Percentiles rank a stretch among this genome's conserved stretches.
Evolutionary conservation across 2,888 invertebrate species (phyloP).

Genomic region (Apodemia hepburni): DNA sequence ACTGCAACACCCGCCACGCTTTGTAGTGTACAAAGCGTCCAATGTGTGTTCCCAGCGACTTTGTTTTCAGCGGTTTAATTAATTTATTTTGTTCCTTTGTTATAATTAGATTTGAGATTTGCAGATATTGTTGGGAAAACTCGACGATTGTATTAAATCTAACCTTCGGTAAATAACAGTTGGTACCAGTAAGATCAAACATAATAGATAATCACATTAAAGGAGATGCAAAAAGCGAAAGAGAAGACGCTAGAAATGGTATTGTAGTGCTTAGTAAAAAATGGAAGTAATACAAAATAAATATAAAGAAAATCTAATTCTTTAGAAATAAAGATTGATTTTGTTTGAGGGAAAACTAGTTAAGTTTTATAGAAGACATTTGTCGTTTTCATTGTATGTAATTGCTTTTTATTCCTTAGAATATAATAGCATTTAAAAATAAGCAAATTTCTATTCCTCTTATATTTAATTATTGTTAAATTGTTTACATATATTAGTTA

Average conservation of each 20-base stretch:
- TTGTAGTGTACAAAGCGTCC: slow-evolving; percentile 19
- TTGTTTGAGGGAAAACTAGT: no score
- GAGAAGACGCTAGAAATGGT: no score
- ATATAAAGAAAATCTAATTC: no score
- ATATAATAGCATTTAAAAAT: not conserved
- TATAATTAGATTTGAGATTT: slow-evolving; percentile 13
- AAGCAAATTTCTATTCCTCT: not conserved
- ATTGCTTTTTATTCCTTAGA: not conserved
- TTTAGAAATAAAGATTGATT: no score
- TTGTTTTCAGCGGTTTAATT: slow-evolving; percentile 2
- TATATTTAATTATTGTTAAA: not conserved
- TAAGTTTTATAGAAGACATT: not conserved
- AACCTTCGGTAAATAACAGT: not conserved
- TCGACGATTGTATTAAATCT: slow-evolving; percentile 6
- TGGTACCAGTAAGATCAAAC: not conserved
- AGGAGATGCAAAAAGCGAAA: not conserved
- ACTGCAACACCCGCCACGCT: slow-evolving; percentile 54
- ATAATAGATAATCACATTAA: not conserved
- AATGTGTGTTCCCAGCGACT: slow-evolving; percentile 19
- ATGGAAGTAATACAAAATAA: no score
- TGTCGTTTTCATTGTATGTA: not conserved
- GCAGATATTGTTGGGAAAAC: slow-evolving; percentile 7
- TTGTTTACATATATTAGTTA: not conserved
- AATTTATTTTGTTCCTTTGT: slow-evolving; percentile 15
- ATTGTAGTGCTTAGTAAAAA: no score